Base-by-base conservation (phyloP, 2,888 invertebrate genomes). In the Mythimna albipuncta region DNA sequence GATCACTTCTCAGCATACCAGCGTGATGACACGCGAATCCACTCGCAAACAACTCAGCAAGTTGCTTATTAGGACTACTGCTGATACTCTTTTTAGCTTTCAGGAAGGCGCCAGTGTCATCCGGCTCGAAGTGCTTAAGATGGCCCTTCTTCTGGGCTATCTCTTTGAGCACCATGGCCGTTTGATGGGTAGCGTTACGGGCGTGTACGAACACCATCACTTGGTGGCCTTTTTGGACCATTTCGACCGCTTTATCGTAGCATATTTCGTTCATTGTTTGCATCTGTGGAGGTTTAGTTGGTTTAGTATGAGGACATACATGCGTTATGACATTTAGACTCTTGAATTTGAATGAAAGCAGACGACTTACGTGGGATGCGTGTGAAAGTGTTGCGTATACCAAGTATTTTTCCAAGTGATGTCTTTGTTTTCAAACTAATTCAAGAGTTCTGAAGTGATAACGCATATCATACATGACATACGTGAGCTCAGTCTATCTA, bases 191-290 rank as follows among this genome's bases (percentile, higher is more conserved):
- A 13, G 99, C 99, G 96, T 99, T 99, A 41, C 99, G 97, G 0
- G 99, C 99, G 93, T 99, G 99, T 0, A 99, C 99, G 93, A 99
- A 99, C 0, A 99, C 99, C 99, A 99, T 99, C 0, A 99, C 98
- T 96, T 99, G 99, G 92, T 99, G 98, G 0, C 99, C 99, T 84
- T 98, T 97, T 85, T 97, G 97, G 2, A 99, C 98, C 97, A 98
- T 98, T 26, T 98, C 98, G 0, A 97, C 88, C 0, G 98, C 98
- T 96, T 99, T 99, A 59, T 99, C 98, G 93, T 99, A 99, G 92
- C 99, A 99, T 76, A 99, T 97, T 75, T 97, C 97, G 94, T 99
- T 99, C 98, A 99, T 99, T 87, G 98, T 97, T 84, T 97, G 97
- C 85, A 97, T 96, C 94, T 98, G 95, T 76, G 2, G 54, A 52